A percentile compares a stretch with the other conserved stretches of the same genome.
Conservation (phyloP, 2,888 invertebrate species). For the Andrena trimmerana region DNA sequence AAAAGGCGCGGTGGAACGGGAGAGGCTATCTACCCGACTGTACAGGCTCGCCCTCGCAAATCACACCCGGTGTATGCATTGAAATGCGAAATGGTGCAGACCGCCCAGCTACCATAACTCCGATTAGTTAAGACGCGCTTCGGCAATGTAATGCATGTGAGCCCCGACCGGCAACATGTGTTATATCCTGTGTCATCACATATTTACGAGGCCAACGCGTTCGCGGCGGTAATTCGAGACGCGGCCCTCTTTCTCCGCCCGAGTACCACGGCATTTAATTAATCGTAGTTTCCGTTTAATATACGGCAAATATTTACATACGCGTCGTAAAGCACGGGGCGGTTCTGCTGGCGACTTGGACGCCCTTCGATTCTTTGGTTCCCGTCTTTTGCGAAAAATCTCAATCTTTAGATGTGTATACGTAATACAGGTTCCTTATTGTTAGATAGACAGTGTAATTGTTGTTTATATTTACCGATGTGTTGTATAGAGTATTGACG, state of each 20-base stretch:
- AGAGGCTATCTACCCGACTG: constrained; percentile 63
- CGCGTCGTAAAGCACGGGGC: constrained; percentile 30
- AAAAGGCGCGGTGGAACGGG: constrained; percentile 38
- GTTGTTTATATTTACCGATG: not conserved
- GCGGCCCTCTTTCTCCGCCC: constrained; percentile 36
- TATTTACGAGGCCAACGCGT: constrained; percentile 69
- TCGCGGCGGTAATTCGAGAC: constrained; percentile 64
- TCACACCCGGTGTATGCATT: constrained; percentile 73
- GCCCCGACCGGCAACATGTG: constrained; percentile 61
- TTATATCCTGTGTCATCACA: constrained; percentile 67
- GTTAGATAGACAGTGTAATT: not conserved
- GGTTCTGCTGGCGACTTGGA: constrained; percentile 19
- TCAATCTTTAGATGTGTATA: not conserved
- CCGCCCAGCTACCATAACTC: constrained; percentile 74
- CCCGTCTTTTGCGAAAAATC: not conserved
- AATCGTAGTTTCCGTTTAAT: constrained; percentile 64
- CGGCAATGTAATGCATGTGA: constrained; percentile 73
- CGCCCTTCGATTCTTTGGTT: not conserved
- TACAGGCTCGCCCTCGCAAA: constrained; percentile 71
- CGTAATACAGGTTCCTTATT: not conserved
- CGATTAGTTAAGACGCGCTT: constrained; percentile 77
- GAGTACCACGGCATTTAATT: constrained; percentile 63
- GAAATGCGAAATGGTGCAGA: constrained; percentile 73
- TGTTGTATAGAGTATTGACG: not conserved
- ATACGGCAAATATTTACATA: constrained; percentile 51